Percentiles rank a stretch among this genome's conserved stretches.
Conservation (phyloP, 2,888 invertebrate species). For the Acanthosoma haemorrhoidale region DNA sequence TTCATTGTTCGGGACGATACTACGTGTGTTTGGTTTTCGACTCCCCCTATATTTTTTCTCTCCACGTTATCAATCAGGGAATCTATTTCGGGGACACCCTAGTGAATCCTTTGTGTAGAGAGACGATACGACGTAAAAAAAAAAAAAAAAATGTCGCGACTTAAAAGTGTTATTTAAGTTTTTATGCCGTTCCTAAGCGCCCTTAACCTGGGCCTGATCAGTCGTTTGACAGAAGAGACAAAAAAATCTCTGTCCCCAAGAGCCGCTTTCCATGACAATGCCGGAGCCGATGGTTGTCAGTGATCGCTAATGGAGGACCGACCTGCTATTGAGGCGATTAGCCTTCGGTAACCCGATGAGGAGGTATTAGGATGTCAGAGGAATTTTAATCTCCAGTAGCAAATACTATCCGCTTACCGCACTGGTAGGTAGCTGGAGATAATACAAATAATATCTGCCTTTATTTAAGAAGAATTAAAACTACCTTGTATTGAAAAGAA, state of each 20-base stretch:
- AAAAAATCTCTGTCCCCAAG: conserved; percentile 9
- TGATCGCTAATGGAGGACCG: conserved; percentile 15
- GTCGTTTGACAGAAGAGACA: neutral
- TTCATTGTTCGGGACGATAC: too few species aligned
- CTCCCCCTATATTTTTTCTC: neutral
- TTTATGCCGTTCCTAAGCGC: conserved; percentile 1
- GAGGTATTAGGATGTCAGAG: conserved; percentile 18
- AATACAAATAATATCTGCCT: neutral
- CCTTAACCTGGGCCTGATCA: neutral
- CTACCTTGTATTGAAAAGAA: too few species aligned
- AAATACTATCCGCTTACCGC: conserved; percentile 13
- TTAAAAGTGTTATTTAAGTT: conserved; percentile 12
- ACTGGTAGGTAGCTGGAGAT: neutral
- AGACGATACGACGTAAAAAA: too few species aligned
- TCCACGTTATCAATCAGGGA: neutral
- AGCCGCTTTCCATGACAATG: conserved; percentile 25
- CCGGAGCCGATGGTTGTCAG: neutral
- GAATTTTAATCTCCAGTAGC: conserved; percentile 27
- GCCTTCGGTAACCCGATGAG: conserved; percentile 25
- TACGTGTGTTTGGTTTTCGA: too few species aligned
- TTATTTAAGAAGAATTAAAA: neutral
- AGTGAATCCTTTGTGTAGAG: neutral
- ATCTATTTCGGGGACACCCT: neutral
- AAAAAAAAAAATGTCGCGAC: conserved; percentile 6
- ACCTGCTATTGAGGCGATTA: conserved; percentile 12